Evolutionary conservation across 2,797 vertebrate species (phyloP).

Genomic region (Enteromius viviparus): DNA sequence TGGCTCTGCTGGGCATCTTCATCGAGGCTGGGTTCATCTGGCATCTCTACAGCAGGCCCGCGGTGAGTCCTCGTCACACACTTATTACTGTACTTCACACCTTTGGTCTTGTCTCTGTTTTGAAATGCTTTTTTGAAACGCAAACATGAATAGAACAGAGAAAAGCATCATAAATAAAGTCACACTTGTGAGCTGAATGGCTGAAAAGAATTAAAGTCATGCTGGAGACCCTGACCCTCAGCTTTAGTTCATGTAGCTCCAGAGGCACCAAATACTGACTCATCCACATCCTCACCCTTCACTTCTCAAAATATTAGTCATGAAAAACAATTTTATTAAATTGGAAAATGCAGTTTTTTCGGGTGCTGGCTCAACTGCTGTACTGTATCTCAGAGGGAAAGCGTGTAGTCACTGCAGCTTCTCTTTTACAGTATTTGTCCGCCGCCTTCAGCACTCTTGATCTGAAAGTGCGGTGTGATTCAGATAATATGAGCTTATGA

Average conservation of each 20-base stretch:
- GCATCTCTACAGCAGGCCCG: slow-evolving; percentile 23
- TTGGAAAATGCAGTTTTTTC: neutral
- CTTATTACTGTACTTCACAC: neutral
- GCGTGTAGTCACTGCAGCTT: neutral
- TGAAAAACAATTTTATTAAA: neutral
- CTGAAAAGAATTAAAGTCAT: neutral
- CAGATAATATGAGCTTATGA: neutral
- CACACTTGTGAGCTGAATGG: neutral
- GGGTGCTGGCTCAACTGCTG: neutral
- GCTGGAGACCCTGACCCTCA: neutral
- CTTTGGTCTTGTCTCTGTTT: neutral
- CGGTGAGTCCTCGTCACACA: neutral
- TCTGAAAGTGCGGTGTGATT: neutral
- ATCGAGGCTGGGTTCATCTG: slow-evolving; percentile 39
- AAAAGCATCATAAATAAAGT: neutral
- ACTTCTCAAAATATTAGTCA: neutral
- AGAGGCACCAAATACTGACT: neutral
- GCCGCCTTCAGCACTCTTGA: neutral
- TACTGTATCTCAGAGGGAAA: neutral
- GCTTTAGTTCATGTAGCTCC: neutral
- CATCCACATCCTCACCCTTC: neutral
- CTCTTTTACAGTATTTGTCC: neutral
- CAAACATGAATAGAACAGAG: neutral
- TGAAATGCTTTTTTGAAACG: too few relatives aligned
- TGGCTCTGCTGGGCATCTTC: slow-evolving; percentile 42